Conservation (phyloP, 2,113 vertebrate species). For the Paraplagusia blochii region DNA sequence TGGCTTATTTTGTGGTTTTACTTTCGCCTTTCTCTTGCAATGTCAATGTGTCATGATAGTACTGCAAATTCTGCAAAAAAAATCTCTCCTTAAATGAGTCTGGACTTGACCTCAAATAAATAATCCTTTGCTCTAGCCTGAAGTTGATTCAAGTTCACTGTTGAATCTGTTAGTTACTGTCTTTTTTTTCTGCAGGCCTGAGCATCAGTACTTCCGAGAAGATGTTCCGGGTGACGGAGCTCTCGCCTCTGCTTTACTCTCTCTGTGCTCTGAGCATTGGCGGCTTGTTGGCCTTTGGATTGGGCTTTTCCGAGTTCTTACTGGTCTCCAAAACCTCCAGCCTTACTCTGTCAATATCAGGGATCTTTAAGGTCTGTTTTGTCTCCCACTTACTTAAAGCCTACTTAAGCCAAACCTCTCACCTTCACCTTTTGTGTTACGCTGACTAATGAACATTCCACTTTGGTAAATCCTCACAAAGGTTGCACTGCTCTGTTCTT, state of each 20-base stretch:
- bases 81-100: too few relatives aligned
- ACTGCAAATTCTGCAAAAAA: too few relatives aligned
- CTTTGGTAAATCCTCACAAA: neutral
- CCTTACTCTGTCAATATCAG: conserved; percentile 91
- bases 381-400: neutral
- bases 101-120: too few relatives aligned
- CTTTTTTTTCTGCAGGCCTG: conserved; percentile 74
- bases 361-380: conserved; percentile 90
- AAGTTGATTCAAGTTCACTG: too few relatives aligned
- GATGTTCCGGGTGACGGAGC: conserved; percentile 83
- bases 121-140: too few relatives aligned
- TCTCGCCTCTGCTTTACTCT: conserved; percentile 74
- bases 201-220: conserved; percentile 85
- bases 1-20: too few relatives aligned
- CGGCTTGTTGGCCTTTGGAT: conserved; percentile 86
- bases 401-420: neutral
- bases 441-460: neutral
- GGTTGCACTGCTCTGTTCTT: neutral
- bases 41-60: too few relatives aligned
- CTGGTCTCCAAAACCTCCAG: conserved; percentile 92
- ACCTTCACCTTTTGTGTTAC: neutral
- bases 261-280: conserved; percentile 82
- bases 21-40: too few relatives aligned
- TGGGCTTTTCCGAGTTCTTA: conserved; percentile 95
- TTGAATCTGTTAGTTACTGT: neutral